Percentiles rank a stretch among this genome's conserved stretches.
phyloP scores from a whole-genome alignment of 2,113 vertebrate species.

The Tor tambroides region DNA sequence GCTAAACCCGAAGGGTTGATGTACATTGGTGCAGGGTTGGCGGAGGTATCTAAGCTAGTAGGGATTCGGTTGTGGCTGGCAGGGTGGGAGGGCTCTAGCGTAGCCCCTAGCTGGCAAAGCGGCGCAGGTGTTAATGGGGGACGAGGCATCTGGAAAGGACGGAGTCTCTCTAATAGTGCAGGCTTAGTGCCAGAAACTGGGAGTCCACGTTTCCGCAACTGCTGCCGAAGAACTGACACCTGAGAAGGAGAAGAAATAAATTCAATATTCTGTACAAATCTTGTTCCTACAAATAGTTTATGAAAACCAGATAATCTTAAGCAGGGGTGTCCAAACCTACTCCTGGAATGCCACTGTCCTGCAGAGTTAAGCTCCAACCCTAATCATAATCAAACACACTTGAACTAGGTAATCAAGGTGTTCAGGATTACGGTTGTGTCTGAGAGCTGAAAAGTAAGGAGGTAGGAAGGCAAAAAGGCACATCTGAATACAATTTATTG shows the following conservation, averaged over 20 bases:
- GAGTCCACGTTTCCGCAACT: slow-evolving; percentile 86
- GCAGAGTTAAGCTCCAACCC: background rate
- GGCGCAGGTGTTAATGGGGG: slow-evolving; percentile 69
- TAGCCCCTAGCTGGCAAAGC: slow-evolving; percentile 70
- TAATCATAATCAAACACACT: background rate
- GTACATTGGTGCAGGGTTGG: slow-evolving; percentile 63
- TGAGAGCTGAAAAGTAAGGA: background rate
- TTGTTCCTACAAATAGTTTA: background rate
- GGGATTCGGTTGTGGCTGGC: slow-evolving; percentile 64
- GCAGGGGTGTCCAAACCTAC: background rate
- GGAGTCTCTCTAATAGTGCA: slow-evolving; percentile 83
- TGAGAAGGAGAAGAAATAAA: slow-evolving; percentile 55
- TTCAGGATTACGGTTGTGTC: background rate
- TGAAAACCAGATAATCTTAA: background rate
- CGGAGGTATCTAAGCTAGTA: slow-evolving; percentile 33
- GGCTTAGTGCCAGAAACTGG: slow-evolving; percentile 90
- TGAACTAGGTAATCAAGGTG: background rate
- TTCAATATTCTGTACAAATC: background rate
- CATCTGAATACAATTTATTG: background rate
- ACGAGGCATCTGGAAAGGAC: slow-evolving; percentile 76
- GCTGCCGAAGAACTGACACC: slow-evolving; percentile 90
- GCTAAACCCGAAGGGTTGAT: slow-evolving; percentile 59
- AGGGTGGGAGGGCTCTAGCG: slow-evolving; percentile 60
- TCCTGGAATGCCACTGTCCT: background rate
- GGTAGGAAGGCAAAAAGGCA: background rate